Conservation (phyloP, 2,888 invertebrate species). For the Creontiades dilutus region DNA sequence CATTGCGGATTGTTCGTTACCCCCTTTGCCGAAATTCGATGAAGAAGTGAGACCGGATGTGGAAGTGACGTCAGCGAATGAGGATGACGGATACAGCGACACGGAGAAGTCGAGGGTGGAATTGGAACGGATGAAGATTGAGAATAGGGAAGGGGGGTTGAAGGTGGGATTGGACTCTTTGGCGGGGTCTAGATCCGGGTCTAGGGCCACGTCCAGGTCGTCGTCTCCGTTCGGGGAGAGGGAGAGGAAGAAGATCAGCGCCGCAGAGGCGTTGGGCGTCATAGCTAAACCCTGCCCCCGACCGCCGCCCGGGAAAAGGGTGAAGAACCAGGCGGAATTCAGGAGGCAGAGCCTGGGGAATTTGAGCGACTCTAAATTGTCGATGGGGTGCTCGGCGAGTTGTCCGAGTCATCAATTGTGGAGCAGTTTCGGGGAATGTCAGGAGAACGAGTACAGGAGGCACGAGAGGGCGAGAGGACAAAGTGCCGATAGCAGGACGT, state of each 20-base stretch:
- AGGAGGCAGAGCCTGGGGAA: constrained; percentile 76
- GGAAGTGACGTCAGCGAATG: constrained; percentile 18
- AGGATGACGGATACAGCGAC: constrained; percentile 62
- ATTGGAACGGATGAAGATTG: constrained; percentile 52
- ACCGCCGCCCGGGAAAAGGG: constrained; percentile 74
- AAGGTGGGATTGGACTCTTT: constrained; percentile 59
- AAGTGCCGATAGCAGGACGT: constrained; percentile 76
- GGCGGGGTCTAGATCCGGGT: constrained; percentile 75
- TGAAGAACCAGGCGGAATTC: constrained; percentile 75
- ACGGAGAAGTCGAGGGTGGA: constrained; percentile 56
- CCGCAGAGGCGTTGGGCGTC: constrained; percentile 76
- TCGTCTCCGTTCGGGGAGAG: constrained; percentile 75
- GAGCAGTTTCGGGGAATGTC: constrained; percentile 76
- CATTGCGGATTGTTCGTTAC: constrained; percentile 55
- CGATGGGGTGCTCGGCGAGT: constrained; percentile 75
- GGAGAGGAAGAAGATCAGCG: constrained; percentile 75
- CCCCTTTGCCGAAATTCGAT: constrained; percentile 61
- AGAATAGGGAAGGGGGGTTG: constrained; percentile 46
- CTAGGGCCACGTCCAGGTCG: constrained; percentile 75
- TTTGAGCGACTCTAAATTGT: constrained; percentile 76
- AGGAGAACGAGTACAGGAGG: constrained; percentile 75
- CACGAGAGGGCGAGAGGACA: constrained; percentile 76
- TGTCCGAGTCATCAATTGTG: constrained; percentile 76
- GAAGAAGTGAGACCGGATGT: constrained; percentile 48
- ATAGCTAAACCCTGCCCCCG: constrained; percentile 76